Conservation (phyloP, 2,888 invertebrate genomes). For the Philopedon plagiatum region DNA sequence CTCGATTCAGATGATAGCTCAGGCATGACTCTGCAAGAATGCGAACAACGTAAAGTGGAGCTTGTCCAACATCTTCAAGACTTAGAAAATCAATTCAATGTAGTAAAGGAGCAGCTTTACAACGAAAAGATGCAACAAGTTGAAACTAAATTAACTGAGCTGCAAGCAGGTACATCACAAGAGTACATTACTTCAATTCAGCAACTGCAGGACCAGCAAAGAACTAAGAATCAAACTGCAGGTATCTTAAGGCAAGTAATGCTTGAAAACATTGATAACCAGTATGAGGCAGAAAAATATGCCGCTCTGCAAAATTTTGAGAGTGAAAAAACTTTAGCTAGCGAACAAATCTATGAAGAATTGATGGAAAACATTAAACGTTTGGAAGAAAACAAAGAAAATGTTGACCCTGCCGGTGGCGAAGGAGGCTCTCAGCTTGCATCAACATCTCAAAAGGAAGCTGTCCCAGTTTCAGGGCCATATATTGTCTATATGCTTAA, state of each 20-base stretch:
- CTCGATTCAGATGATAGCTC: conserved; percentile 88
- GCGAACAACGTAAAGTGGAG: conserved; percentile 85
- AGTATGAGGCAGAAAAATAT: conserved; percentile 89
- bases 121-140: conserved; percentile 85
- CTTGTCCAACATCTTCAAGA: conserved; percentile 90
- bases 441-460: conserved; percentile 76
- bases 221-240: conserved; percentile 90
- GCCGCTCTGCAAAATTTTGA: conserved; percentile 92
- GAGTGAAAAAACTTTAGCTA: conserved; percentile 90
- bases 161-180: conserved; percentile 86
- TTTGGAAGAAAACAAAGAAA: conserved; percentile 94
- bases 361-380: conserved; percentile 93
- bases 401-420: conserved; percentile 86
- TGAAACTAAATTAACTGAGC: conserved; percentile 82
- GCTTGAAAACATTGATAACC: conserved; percentile 87
- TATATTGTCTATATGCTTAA: conserved; percentile 96
- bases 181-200: conserved; percentile 92
- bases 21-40: conserved; percentile 94
- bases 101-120: conserved; percentile 91
- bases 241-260: conserved; percentile 85
- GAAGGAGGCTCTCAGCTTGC: conserved; percentile 69
- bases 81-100: conserved; percentile 89
- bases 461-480: conserved; percentile 88
- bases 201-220: conserved; percentile 88
- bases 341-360: conserved; percentile 89